A percentile compares a stretch with the other conserved stretches of the same genome.
Conservation (phyloP, 2,888 invertebrate genomes). For the Mythimna loreyi region DNA sequence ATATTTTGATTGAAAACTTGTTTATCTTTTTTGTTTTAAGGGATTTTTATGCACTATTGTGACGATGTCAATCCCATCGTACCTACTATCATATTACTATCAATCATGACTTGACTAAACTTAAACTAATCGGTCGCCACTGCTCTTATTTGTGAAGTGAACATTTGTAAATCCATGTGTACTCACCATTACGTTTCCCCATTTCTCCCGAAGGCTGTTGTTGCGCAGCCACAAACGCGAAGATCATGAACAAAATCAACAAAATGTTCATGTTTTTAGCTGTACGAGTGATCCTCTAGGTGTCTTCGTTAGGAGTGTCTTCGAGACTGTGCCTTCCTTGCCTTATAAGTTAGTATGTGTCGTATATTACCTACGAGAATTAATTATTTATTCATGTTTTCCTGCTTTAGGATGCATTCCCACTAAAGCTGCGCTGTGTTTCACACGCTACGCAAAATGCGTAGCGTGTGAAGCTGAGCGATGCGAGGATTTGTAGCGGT, state of each 20-base stretch:
- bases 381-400: background rate
- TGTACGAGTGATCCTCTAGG: background rate
- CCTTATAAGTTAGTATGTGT: background rate
- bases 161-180: too few species aligned
- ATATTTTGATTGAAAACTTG: too few species aligned
- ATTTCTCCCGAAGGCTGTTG: background rate
- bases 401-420: background rate
- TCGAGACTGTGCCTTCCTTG: background rate
- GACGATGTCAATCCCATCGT: too few species aligned
- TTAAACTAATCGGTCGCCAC: too few species aligned
- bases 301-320: background rate
- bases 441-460: too few species aligned
- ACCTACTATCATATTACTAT: too few species aligned
- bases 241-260: slow-evolving; percentile 18
- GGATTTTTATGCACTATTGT: too few species aligned
- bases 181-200: background rate
- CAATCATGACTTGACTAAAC: too few species aligned
- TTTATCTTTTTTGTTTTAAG: too few species aligned
- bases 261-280: slow-evolving; percentile 21
- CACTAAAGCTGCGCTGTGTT: background rate
- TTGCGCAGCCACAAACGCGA: slow-evolving; percentile 6
- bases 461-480: background rate
- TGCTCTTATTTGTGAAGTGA: too few species aligned
- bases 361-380: background rate
- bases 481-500: background rate